Evolutionary conservation across 2,888 invertebrate genomes (phyloP).

Genomic region (Crioceris asparagi): DNA sequence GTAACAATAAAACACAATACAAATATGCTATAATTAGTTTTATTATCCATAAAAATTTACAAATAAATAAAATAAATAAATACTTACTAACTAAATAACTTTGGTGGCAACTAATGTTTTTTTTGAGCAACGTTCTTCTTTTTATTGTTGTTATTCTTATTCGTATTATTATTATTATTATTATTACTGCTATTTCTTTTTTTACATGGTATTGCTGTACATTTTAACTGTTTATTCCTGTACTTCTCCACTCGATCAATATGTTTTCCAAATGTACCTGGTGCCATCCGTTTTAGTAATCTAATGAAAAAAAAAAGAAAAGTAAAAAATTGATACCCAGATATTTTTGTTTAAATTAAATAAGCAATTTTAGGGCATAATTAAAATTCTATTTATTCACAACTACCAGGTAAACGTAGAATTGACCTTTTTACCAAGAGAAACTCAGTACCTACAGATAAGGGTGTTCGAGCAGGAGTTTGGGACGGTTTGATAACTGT

Average conservation of each 20-base stretch:
- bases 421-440: no score
- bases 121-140: constrained; percentile 22
- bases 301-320: constrained; percentile 22
- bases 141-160: constrained; percentile 15
- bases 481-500: no score
- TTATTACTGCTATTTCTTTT: constrained; percentile 19
- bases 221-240: constrained; percentile 31
- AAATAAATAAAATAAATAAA: constrained; percentile 21
- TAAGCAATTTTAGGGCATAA: no score
- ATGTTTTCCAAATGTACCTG: constrained; percentile 29
- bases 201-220: constrained; percentile 35
- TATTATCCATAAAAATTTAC: neutral
- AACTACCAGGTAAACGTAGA: no score
- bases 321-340: constrained; percentile 10
- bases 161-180: constrained; percentile 13
- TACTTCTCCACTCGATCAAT: constrained; percentile 32
- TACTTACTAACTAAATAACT: constrained; percentile 23
- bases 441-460: no score
- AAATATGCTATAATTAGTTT: constrained; percentile 9
- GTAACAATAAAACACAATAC: constrained; percentile 28
- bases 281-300: constrained; percentile 32
- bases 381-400: no score
- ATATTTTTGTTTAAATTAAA: no score
- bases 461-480: no score
- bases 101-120: constrained; percentile 25